Conservation (phyloP, 2,888 invertebrate species). For the Caenorhabditis becei region DNA sequence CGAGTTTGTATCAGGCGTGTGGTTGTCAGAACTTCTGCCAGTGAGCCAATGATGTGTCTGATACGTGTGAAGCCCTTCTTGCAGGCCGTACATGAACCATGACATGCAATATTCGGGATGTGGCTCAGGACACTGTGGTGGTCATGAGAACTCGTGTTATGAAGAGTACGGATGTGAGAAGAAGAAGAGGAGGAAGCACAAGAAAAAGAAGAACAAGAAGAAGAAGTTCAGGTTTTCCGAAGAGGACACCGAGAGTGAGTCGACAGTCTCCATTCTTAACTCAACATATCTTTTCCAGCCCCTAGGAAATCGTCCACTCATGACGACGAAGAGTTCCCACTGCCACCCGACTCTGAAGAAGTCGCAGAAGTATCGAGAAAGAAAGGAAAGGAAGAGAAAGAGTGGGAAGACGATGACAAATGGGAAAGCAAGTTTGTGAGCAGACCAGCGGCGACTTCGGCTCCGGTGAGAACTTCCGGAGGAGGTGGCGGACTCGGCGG, state of each 20-base stretch:
- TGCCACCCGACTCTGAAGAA: slow-evolving; percentile 46
- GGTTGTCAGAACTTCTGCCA: slow-evolving; percentile 61
- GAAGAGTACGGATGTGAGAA: slow-evolving; percentile 31
- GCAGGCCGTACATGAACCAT: slow-evolving; percentile 43
- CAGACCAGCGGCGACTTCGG: background rate
- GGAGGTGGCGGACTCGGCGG: slow-evolving; percentile 27
- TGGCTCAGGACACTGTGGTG: slow-evolving; percentile 3
- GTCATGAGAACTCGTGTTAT: slow-evolving; percentile 4
- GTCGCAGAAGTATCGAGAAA: slow-evolving; percentile 19
- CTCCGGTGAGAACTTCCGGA: slow-evolving; percentile 6
- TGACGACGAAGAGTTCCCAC: slow-evolving; percentile 54
- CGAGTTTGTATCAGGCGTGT: slow-evolving; percentile 58
- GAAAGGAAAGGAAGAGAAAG: slow-evolving; percentile 19
- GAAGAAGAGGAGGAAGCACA: slow-evolving; percentile 40
- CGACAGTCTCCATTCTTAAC: background rate
- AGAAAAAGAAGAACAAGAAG: slow-evolving; percentile 48
- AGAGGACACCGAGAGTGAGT: slow-evolving; percentile 6
- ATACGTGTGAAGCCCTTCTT: slow-evolving; percentile 3
- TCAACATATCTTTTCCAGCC: slow-evolving; percentile 1
- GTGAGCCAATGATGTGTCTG: slow-evolving; percentile 20
- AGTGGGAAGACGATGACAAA: slow-evolving; percentile 50
- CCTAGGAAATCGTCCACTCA: slow-evolving; percentile 26
- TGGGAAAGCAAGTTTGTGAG: slow-evolving; percentile 55
- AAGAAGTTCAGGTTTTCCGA: slow-evolving; percentile 51
- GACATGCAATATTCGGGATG: background rate